These are phyloP conservation scores for Loxodonta africana DNA, from an alignment of 2,113 vertebrate species.

Conservation along the genomic window DNA sequence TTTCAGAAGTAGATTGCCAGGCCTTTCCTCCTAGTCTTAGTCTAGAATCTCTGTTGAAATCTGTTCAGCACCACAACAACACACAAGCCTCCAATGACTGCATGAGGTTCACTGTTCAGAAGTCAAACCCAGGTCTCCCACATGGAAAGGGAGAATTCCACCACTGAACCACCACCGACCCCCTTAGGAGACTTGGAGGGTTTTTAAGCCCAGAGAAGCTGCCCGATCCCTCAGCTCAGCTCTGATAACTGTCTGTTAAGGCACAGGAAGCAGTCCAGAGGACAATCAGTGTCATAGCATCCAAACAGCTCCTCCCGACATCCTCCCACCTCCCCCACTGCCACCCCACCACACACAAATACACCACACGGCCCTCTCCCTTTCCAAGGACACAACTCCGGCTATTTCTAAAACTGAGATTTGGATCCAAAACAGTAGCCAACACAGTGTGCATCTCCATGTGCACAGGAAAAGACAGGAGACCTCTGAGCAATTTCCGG, in stretches of 20 bases:
- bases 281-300: not conserved
- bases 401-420: slow-evolving; percentile 73
- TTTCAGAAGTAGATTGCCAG: not conserved
- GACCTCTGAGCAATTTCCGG: slow-evolving; percentile 81
- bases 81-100: not conserved
- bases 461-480: slow-evolving; percentile 78
- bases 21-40: not conserved
- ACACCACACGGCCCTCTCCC: not conserved
- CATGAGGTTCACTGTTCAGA: not conserved
- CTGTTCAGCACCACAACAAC: not conserved
- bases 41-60: not conserved
- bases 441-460: slow-evolving; percentile 11
- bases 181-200: not conserved
- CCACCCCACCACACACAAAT: not conserved
- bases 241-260: not conserved
- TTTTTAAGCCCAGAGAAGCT: not conserved
- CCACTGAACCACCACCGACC: not conserved
- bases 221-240: not conserved
- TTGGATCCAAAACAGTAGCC: slow-evolving; percentile 73
- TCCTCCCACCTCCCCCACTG: not conserved
- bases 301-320: slow-evolving; percentile 19
- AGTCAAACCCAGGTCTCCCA: not conserved
- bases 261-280: slow-evolving; percentile 46
- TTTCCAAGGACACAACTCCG: slow-evolving; percentile 72
- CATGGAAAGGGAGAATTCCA: not conserved